Conservation (phyloP, 2,888 invertebrate genomes). For the Ametastegia equiseti region DNA sequence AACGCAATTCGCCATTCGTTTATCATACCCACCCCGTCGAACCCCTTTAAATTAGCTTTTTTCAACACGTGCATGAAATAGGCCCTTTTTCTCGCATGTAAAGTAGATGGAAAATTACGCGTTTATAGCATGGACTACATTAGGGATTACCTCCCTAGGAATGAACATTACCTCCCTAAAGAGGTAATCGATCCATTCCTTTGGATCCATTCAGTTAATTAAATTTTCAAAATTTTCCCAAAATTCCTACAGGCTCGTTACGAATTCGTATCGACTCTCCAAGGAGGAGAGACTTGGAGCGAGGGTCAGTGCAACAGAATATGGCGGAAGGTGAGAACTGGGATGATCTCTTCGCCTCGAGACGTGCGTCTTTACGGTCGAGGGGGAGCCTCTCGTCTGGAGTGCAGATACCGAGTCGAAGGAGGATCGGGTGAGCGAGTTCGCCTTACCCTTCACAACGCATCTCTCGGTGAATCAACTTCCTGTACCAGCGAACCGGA, state of each 20-base stretch:
- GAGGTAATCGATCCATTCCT: too few species aligned
- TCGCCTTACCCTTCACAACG: constrained; percentile 83
- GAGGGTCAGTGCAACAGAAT: constrained; percentile 79
- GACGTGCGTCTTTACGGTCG: constrained; percentile 91
- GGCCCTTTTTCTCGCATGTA: too few species aligned
- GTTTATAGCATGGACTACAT: too few species aligned
- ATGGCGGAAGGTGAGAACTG: constrained; percentile 82
- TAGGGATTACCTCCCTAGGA: too few species aligned
- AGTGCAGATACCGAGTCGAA: constrained; percentile 88
- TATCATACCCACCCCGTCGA: too few species aligned
- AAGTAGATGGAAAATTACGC: too few species aligned
- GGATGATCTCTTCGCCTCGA: constrained; percentile 82
- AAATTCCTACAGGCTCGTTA: constrained; percentile 78
- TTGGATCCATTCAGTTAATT: too few species aligned
- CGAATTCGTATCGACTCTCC: constrained; percentile 89
- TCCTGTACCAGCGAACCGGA: constrained; percentile 85
- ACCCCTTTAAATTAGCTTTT: too few species aligned
- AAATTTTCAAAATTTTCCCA: too few species aligned
- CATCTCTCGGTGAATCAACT: constrained; percentile 84
- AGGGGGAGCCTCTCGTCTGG: constrained; percentile 87
- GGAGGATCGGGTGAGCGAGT: constrained; percentile 83
- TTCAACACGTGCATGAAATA: too few species aligned
- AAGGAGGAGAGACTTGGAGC: constrained; percentile 83
- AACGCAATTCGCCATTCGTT: too few species aligned
- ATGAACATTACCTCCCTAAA: too few species aligned